A percentile compares a stretch with the other conserved stretches of the same genome.
Conservation (phyloP, 1,140 invertebrate genomes). For the Steinernema feltiae region DNA sequence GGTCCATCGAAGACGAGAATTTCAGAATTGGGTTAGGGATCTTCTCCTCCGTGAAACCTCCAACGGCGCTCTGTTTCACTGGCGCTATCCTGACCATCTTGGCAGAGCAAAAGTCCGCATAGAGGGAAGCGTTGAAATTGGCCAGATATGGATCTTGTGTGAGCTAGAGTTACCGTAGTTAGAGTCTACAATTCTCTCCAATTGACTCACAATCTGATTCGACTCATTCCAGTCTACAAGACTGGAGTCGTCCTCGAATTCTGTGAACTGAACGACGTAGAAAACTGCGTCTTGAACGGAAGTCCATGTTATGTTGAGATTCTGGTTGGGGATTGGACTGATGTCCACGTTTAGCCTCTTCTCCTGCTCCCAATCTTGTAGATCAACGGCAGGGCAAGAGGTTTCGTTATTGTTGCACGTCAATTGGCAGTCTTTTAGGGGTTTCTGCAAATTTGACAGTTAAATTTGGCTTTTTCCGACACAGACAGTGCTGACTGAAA, state of each 20-base stretch:
- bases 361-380: not conserved
- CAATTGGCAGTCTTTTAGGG: not conserved
- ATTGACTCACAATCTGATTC: not conserved
- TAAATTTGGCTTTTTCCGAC: not conserved
- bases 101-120: not conserved
- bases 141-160: not conserved
- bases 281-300: not conserved
- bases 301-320: not conserved
- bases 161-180: not conserved
- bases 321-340: not conserved
- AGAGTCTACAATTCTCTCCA: not conserved
- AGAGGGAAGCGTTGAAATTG: not conserved
- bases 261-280: not conserved
- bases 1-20: not conserved
- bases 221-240: not conserved
- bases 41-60: slow-evolving; percentile 18
- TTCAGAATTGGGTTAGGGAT: slow-evolving; percentile 11
- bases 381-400: not conserved
- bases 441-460: not conserved
- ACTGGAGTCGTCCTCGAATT: not conserved
- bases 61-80: not conserved
- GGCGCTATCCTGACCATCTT: not conserved
- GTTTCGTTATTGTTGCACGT: not conserved
- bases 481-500: not conserved
- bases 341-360: not conserved